Evolutionary conservation across 2,888 invertebrate genomes (phyloP).

Genomic region (Drosophila mimetica): DNA sequence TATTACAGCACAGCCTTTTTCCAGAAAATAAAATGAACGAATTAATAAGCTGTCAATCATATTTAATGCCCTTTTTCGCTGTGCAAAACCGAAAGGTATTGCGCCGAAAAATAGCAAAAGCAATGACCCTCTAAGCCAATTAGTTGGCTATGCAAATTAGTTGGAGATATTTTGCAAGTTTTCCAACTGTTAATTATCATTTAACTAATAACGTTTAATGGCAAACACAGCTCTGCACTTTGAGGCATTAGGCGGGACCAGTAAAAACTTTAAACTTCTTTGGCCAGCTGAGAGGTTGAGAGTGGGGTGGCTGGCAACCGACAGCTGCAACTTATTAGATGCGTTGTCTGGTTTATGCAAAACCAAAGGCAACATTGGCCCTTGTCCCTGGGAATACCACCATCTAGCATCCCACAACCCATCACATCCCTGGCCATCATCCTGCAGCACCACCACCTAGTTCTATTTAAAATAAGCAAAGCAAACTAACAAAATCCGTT

Average conservation of each 20-base stretch:
- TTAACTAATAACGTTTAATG: slow-evolving; percentile 72
- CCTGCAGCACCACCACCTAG: slow-evolving; percentile 29
- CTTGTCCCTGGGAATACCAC: slow-evolving; percentile 11
- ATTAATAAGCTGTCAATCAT: slow-evolving; percentile 1
- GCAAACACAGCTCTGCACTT: slow-evolving; percentile 73
- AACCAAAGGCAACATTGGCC: slow-evolving; percentile 69
- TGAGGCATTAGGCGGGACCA: slow-evolving; percentile 48
- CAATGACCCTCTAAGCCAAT: slow-evolving; percentile 71
- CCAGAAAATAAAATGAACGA: background rate
- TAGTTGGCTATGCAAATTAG: slow-evolving; percentile 69
- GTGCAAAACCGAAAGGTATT: slow-evolving; percentile 16
- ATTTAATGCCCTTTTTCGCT: background rate
- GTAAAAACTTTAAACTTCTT: slow-evolving; percentile 40
- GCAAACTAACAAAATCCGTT: slow-evolving; percentile 79
- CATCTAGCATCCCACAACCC: background rate
- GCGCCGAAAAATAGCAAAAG: slow-evolving; percentile 47
- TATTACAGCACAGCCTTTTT: too few species aligned
- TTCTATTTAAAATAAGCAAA: slow-evolving; percentile 73
- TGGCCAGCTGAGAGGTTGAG: too few species aligned
- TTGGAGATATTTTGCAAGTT: slow-evolving; percentile 57
- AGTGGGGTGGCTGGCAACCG: slow-evolving; percentile 54
- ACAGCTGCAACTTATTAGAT: slow-evolving; percentile 74
- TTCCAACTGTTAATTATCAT: slow-evolving; percentile 59
- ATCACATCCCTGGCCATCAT: slow-evolving; percentile 4
- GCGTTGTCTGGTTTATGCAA: slow-evolving; percentile 65